Evolutionary conservation across 2,113 vertebrate genomes (phyloP), one percentile per base, ranked within the genome.

Genomic region (Atherinomorus stipes): DNA sequence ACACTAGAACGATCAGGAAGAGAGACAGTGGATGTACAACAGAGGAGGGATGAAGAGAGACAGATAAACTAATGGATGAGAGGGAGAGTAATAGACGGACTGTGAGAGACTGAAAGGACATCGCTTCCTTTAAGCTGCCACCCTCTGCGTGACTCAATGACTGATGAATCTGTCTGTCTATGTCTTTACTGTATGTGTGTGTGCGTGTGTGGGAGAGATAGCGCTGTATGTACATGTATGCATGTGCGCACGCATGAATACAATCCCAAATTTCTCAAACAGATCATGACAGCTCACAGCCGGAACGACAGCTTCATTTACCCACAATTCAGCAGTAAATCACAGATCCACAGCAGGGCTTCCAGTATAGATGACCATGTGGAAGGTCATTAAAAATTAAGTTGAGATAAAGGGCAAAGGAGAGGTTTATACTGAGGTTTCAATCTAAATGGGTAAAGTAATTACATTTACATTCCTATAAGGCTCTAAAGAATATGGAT

Each of bases 281-380:
- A 77, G 71, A 85, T 92, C 85, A 57, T 91, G 91, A 90, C 91
- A 92, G 91, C 87, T 86, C 90, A 83, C 89, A 92, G 88, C 86
- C 66, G 52, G 90, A 92, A 89, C 61, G 50, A 90, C 88, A 89
- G 88, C 76, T 83, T 85, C 73, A 92, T 92, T 90, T 91, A 83
- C 87, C 87, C 90, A 89, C 87, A 90, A 91, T 92, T 85, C 90
- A 85, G 80, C 85, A 75, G 85, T 90, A 83, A 91, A 84, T 89
- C 63, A 13, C 63, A 78, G 81, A 65, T 75, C 65, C 87, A 42
- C 89, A 85, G 84, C 82, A 59, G 81, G 80, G 58, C 74, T 25
- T 74, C 85, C 51, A 42, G 76, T 64, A 34, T 70, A 66, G 80
- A 84, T 88, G 87, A 85, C 82, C 86, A 87, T 80, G 85, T 79